Evolutionary conservation across 2,888 invertebrate genomes (phyloP).

Genomic region (Meiosimyza platycephala): DNA sequence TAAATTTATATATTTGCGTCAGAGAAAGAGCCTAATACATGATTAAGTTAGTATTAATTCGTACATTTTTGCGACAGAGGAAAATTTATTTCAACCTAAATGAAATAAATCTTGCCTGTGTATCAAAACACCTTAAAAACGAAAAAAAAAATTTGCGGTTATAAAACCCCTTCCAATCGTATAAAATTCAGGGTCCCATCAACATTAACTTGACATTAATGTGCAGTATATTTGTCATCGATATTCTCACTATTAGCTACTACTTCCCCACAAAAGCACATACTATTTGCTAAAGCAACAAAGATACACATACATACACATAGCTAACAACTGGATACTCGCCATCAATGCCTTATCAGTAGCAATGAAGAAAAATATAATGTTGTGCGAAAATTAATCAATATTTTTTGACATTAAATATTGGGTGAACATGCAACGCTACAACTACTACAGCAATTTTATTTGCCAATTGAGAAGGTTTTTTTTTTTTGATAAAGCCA

Average conservation of each 20-base stretch:
- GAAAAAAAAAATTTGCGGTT: background rate
- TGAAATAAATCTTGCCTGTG: no score
- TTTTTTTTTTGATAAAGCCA: background rate
- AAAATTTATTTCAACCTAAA: no score
- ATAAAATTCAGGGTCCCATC: conserved; percentile 4
- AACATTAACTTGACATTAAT: background rate
- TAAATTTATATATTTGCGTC: no score
- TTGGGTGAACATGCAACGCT: background rate
- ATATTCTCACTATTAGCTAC: background rate
- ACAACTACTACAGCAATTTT: background rate
- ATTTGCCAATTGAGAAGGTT: background rate
- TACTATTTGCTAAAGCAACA: background rate
- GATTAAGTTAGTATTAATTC: no score
- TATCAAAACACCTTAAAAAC: no score
- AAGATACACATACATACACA: no score
- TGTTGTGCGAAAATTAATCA: background rate
- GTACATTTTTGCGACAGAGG: no score
- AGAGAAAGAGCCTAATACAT: no score
- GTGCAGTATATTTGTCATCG: background rate
- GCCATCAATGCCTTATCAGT: background rate
- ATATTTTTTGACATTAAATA: conserved; percentile 7
- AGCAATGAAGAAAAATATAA: background rate
- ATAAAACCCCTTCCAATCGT: background rate
- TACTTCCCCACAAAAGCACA: background rate
- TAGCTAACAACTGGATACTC: background rate